Evolutionary conservation across 92 coral and sea anemone species (phyloP).

Genomic region (Pocillopora grandis): DNA sequence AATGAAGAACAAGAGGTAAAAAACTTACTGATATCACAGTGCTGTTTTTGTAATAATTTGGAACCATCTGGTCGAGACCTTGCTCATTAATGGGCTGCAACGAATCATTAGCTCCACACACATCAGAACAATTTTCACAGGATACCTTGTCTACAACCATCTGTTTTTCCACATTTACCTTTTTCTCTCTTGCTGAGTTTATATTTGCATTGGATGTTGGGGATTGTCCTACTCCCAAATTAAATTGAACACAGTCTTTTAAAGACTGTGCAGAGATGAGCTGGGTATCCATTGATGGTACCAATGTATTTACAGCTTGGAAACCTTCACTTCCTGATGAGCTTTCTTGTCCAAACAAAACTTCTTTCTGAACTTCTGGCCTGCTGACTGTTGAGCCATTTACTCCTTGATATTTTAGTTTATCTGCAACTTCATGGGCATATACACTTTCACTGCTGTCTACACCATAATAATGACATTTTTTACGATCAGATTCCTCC

Average conservation of each 20-base stretch:
- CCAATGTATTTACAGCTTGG: not conserved
- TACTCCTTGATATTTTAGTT: not conserved
- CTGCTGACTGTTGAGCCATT: not conserved
- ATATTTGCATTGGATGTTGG: not conserved
- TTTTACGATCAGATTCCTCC: no score
- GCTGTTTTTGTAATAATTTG: conserved; percentile 4
- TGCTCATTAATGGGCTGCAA: not conserved
- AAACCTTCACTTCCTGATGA: not conserved
- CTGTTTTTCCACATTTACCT: not conserved
- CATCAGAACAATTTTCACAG: not conserved
- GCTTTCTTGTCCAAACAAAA: not conserved
- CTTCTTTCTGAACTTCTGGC: not conserved
- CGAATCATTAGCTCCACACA: not conserved
- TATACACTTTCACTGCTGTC: not conserved
- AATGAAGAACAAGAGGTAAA: not conserved
- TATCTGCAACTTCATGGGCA: not conserved
- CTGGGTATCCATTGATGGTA: not conserved
- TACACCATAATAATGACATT: not conserved
- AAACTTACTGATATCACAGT: conserved; percentile 20
- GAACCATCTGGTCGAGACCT: conserved; percentile 41
- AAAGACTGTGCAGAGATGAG: not conserved
- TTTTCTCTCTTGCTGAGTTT: not conserved
- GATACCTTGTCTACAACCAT: not conserved
- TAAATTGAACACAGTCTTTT: no score
- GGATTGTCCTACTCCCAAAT: not conserved